phyloP scores from a whole-genome alignment of 2,113 vertebrate genomes.

The Hydrochoerus hydrochaeris region DNA sequence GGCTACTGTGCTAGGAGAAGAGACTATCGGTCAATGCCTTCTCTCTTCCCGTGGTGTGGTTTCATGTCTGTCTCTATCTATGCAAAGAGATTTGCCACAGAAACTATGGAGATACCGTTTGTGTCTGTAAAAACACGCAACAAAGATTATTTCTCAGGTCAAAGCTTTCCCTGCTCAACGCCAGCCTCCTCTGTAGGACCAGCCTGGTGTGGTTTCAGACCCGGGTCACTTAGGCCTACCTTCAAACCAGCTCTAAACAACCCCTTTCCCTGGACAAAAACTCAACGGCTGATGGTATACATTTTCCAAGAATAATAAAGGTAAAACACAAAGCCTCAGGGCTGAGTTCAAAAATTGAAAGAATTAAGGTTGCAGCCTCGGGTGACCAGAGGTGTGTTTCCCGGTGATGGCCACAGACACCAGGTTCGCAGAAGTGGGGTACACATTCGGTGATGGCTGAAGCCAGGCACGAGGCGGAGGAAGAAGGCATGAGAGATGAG shows the following conservation, averaged over 20 bases:
- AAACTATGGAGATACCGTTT: not conserved
- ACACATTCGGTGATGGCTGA: not conserved
- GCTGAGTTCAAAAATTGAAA: not conserved
- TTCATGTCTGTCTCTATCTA: not conserved
- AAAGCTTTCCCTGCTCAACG: not conserved
- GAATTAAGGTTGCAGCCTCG: not conserved
- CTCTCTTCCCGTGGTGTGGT: not conserved
- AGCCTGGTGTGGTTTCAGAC: not conserved
- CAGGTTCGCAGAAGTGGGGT: not conserved
- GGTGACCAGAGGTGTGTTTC: not conserved
- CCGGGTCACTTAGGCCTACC: constrained; percentile 49
- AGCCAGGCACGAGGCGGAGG: not conserved
- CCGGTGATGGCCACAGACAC: not conserved
- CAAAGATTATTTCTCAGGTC: constrained; percentile 13
- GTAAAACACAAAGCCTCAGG: constrained; percentile 18
- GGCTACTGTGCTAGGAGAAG: not conserved
- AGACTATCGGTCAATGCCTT: not conserved
- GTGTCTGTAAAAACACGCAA: not conserved
- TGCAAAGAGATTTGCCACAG: not conserved
- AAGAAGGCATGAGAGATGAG: not conserved
- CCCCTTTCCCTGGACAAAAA: constrained; percentile 1
- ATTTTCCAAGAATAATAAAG: constrained; percentile 40
- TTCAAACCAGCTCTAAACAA: not conserved
- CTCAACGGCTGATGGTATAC: not conserved
- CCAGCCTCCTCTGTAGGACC: not conserved